phyloP scores from a whole-genome alignment of 2,113 vertebrate genomes.

The Lamprologus tigripictilis region DNA sequence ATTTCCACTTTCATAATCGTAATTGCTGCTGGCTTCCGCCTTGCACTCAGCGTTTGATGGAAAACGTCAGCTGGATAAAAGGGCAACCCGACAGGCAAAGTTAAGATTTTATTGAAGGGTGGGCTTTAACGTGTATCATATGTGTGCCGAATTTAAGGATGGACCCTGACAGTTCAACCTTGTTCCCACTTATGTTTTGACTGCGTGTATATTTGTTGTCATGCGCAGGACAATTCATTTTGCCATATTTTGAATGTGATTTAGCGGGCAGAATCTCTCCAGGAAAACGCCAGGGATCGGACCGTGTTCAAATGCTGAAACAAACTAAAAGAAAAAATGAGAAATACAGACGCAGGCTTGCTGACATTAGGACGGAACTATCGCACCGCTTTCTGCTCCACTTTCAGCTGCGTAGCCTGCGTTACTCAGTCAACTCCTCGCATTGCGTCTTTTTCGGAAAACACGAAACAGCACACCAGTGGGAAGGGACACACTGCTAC shows the following conservation, averaged over 20 bases:
- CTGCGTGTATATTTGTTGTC: background rate
- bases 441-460: conserved; percentile 47
- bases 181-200: background rate
- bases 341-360: background rate
- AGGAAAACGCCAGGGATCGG: background rate
- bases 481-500: conserved; percentile 5
- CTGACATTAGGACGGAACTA: background rate
- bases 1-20: background rate
- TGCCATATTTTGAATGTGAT: background rate
- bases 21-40: conserved; percentile 13
- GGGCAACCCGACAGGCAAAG: background rate
- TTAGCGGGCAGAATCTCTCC: background rate
- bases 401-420: conserved; percentile 37
- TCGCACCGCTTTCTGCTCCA: conserved; percentile 1
- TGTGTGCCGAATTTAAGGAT: background rate
- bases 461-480: conserved; percentile 27
- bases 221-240: background rate
- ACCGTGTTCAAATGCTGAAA: background rate
- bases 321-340: background rate
- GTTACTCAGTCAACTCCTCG: conserved; percentile 32
- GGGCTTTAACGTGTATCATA: background rate
- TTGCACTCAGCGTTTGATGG: background rate
- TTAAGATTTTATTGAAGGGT: background rate
- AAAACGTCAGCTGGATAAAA: background rate
- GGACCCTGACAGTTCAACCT: background rate